Percentiles rank a stretch among this genome's conserved stretches.
phyloP scores from a whole-genome alignment of 2,113 vertebrate genomes.

The Calyptomena viridis region DNA sequence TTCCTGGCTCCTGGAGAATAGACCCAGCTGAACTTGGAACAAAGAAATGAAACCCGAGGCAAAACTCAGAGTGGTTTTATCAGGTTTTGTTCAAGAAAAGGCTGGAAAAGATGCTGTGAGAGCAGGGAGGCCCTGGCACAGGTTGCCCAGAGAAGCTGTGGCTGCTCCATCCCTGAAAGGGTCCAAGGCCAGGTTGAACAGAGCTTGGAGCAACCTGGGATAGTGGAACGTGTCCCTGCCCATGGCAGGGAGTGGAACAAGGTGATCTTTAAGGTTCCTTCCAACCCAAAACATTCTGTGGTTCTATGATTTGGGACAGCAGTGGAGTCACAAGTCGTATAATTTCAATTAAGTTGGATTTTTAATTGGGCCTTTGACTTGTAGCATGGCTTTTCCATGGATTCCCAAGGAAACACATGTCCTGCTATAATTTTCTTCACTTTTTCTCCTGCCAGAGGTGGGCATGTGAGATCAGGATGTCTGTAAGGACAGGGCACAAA shows the following conservation, averaged over 20 bases:
- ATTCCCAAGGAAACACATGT: background rate
- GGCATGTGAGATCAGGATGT: background rate
- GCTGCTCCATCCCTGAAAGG: background rate
- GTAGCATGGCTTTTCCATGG: accelerated
- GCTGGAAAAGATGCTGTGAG: background rate
- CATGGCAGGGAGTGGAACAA: accelerated
- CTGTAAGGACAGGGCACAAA: background rate
- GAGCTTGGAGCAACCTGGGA: background rate
- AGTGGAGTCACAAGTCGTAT: background rate
- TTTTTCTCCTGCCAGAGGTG: background rate
- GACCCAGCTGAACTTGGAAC: background rate
- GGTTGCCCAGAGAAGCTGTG: background rate
- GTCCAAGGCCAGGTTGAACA: accelerated
- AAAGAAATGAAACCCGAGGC: background rate
- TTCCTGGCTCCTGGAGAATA: background rate
- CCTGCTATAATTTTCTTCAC: background rate
- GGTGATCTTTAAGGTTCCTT: background rate
- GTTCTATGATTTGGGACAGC: background rate
- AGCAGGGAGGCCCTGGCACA: background rate
- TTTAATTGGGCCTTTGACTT: background rate
- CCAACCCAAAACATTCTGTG: background rate
- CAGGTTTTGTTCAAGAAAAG: background rate
- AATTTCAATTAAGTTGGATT: background rate
- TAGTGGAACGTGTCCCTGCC: background rate
- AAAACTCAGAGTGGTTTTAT: background rate